Percentiles rank a stretch among this genome's conserved stretches.
These are phyloP conservation scores for Emydocephalus ijimae DNA, from an alignment of 2,113 vertebrate genomes.

Conservation along the genomic window DNA sequence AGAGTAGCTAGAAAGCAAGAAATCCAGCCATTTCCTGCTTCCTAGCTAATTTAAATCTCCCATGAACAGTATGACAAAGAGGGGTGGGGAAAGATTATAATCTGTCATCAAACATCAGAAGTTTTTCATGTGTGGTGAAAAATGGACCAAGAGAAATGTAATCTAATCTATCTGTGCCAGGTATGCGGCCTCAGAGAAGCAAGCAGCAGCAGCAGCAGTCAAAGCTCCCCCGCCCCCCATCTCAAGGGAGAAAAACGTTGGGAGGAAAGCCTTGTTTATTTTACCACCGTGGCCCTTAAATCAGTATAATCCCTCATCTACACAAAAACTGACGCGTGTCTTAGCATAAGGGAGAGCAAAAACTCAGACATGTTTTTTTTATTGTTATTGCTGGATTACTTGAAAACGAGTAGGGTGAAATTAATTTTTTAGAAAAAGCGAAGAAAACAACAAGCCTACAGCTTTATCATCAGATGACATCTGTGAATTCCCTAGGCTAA, in stretches of 20 bases:
- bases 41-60: no score
- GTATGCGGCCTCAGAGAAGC: neutral
- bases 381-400: neutral
- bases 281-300: neutral
- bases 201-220: neutral
- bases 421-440: slow-evolving; percentile 11
- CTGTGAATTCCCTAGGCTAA: slow-evolving; percentile 41
- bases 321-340: neutral
- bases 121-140: neutral
- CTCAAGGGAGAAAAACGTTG: neutral
- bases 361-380: neutral
- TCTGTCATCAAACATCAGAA: neutral
- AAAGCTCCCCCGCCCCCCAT: neutral
- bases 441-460: neutral
- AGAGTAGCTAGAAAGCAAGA: no score
- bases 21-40: no score
- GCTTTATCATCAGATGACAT: slow-evolving; percentile 25
- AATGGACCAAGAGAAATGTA: slow-evolving; percentile 15
- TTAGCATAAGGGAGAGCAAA: slow-evolving; percentile 10
- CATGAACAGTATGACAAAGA: neutral
- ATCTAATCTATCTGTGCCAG: neutral
- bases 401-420: slow-evolving; percentile 30
- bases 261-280: slow-evolving; percentile 5
- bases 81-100: neutral
- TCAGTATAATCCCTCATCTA: neutral